A percentile compares a stretch with the other conserved stretches of the same genome.
Evolutionary conservation across 2,113 vertebrate genomes (phyloP).

Genomic region (Eidolon helvum): DNA sequence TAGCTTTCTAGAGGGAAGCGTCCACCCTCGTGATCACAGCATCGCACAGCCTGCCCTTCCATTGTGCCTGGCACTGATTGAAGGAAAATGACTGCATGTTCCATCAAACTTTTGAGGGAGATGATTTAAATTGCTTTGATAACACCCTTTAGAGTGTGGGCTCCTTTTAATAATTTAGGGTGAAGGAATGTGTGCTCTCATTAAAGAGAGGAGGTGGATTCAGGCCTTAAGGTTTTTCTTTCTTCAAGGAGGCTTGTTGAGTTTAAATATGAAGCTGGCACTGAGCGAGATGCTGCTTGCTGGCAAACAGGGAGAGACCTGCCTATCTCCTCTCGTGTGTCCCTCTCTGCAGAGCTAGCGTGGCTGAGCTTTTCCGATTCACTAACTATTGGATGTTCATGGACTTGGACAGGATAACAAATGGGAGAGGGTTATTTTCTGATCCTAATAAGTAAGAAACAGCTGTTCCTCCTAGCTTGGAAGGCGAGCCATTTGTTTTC

Average conservation of each 20-base stretch:
- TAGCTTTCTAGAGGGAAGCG: background rate
- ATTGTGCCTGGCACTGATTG: accelerated
- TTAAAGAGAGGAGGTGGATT: background rate
- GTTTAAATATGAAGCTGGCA: background rate
- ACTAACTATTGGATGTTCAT: background rate
- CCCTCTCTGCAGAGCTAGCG: background rate
- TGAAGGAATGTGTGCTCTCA: background rate
- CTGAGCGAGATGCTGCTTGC: accelerated
- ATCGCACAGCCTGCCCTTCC: background rate
- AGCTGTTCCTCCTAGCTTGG: conserved; percentile 44
- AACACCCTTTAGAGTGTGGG: background rate
- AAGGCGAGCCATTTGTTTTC: conserved; percentile 16
- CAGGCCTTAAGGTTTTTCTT: background rate
- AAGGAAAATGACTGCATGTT: background rate
- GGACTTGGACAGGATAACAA: conserved; percentile 19
- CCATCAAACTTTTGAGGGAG: background rate
- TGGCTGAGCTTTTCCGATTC: background rate
- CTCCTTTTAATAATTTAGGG: background rate
- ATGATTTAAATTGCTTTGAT: background rate
- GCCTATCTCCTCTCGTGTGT: background rate
- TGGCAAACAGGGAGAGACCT: background rate
- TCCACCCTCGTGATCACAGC: background rate
- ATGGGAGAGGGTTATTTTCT: conserved; percentile 34
- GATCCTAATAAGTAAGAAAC: background rate
- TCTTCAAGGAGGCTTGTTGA: background rate